These are phyloP conservation scores for Mustela erminea DNA, from an alignment of 2,797 vertebrate genomes.

Conservation along the genomic window DNA sequence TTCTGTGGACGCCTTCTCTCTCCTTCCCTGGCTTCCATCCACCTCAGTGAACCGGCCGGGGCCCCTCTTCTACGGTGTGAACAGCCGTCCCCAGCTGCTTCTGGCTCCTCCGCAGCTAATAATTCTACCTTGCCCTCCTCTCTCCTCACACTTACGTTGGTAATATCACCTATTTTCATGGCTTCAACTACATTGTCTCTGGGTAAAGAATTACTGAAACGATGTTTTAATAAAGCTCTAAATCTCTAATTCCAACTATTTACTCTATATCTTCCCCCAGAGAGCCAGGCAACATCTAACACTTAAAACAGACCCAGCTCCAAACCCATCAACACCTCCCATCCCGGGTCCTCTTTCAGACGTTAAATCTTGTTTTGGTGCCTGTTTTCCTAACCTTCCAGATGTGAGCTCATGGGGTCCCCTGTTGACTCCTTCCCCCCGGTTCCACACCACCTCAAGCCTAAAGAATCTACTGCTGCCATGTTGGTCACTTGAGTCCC, in stretches of 20 bases:
- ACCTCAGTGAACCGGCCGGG: neutral
- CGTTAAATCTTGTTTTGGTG: neutral
- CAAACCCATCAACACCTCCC: neutral
- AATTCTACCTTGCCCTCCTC: neutral
- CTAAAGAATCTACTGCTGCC: neutral
- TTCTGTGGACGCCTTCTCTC: neutral
- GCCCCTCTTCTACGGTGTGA: neutral
- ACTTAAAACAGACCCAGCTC: neutral
- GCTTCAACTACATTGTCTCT: neutral
- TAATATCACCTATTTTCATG: neutral
- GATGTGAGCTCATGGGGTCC: neutral
- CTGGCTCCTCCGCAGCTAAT: neutral
- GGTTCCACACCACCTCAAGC: neutral
- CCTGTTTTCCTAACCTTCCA: neutral
- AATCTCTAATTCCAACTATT: neutral
- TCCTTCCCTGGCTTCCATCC: neutral
- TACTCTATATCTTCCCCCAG: neutral
- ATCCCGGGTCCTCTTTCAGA: neutral
- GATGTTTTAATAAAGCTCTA: neutral
- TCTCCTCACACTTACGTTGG: neutral
- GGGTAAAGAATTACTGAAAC: neutral
- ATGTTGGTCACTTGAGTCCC: neutral
- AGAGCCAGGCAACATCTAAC: neutral
- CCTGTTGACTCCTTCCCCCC: neutral
- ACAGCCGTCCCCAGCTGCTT: neutral